These are phyloP conservation scores for Epiblema foenella DNA, from an alignment of 2,888 invertebrate genomes.

Conservation along the genomic window DNA sequence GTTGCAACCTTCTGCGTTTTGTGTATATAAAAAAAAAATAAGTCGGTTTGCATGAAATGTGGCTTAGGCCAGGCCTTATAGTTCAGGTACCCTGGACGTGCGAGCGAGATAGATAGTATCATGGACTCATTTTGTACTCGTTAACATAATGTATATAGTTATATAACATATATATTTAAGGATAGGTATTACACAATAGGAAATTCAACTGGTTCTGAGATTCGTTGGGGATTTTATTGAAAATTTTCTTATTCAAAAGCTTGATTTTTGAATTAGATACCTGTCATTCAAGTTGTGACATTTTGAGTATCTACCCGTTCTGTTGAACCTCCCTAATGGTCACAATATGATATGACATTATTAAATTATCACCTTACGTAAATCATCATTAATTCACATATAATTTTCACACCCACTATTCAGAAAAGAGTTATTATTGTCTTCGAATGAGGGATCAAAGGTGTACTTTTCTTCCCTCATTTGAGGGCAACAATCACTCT, in stretches of 20 bases:
- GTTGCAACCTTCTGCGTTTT: conserved; percentile 29
- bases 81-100: conserved; percentile 61
- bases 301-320: neutral
- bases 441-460: too few species aligned
- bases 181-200: conserved; percentile 27
- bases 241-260: neutral
- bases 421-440: too few species aligned
- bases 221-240: conserved; percentile 7
- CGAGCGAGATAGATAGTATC: conserved; percentile 42
- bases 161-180: conserved; percentile 14
- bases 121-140: conserved; percentile 44
- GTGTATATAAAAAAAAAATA: conserved; percentile 35
- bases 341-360: too few species aligned
- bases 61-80: conserved; percentile 73
- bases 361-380: too few species aligned
- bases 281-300: neutral
- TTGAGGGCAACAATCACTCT: too few species aligned
- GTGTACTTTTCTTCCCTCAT: too few species aligned
- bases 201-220: conserved; percentile 27
- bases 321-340: too few species aligned
- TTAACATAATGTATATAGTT: conserved; percentile 30
- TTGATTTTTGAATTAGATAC: too few species aligned
- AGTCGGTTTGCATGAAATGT: conserved; percentile 58
- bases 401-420: too few species aligned
- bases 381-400: too few species aligned